phyloP scores from a whole-genome alignment of 2,113 vertebrate species.

The Orcinus orca region DNA sequence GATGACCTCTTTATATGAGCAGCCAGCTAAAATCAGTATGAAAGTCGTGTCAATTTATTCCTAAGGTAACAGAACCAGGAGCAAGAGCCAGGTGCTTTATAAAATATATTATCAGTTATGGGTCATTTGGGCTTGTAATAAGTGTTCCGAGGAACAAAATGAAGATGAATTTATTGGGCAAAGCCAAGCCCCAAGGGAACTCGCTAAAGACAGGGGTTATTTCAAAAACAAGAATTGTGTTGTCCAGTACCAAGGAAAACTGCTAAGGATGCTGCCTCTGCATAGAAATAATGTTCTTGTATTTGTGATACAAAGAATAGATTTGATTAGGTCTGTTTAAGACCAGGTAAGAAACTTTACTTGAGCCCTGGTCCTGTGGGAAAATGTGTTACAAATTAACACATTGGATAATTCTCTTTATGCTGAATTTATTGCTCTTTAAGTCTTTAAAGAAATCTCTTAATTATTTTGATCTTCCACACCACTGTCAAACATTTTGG shows the following conservation, averaged over 20 bases:
- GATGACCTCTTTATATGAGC: neutral
- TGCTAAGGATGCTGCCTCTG: neutral
- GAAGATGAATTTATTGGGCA: neutral
- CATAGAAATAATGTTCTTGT: neutral
- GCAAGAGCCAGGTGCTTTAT: neutral
- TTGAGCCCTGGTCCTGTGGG: neutral
- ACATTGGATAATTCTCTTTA: neutral
- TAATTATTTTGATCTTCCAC: neutral
- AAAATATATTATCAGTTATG: neutral
- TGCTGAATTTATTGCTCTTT: neutral
- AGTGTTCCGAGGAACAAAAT: neutral
- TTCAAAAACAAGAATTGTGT: neutral
- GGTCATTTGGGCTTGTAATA: neutral
- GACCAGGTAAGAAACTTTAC: neutral
- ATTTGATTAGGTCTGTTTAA: neutral
- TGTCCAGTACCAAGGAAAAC: neutral
- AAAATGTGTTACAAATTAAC: neutral
- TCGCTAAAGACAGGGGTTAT: neutral
- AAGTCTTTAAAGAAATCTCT: neutral
- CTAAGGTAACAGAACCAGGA: neutral
- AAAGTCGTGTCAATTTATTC: neutral
- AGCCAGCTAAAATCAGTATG: neutral
- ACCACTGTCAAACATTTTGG: conserved; percentile 5
- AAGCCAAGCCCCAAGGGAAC: neutral
- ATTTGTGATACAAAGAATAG: neutral